Evolutionary conservation across 1,140 invertebrate genomes (phyloP).

Genomic region (Cryptotermes secundus): DNA sequence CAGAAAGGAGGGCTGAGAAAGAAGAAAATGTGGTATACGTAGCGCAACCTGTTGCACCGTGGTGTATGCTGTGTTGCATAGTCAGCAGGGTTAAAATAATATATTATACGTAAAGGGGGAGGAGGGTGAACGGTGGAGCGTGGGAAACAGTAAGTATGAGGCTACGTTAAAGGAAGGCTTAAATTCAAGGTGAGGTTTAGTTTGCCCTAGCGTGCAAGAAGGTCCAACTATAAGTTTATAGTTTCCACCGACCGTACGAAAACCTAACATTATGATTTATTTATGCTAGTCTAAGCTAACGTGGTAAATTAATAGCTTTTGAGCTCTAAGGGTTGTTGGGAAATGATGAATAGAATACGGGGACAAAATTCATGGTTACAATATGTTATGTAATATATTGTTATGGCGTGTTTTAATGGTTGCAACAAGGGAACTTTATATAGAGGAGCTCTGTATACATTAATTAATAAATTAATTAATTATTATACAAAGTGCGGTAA

Average conservation of each 20-base stretch:
- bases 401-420: neutral
- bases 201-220: neutral
- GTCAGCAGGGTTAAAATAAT: slow-evolving; percentile 16
- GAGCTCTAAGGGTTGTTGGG: neutral
- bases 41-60: slow-evolving; percentile 6
- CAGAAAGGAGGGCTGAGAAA: neutral
- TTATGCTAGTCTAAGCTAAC: neutral
- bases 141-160: neutral
- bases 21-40: slow-evolving; percentile 7
- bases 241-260: neutral
- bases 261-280: neutral
- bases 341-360: neutral
- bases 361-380: neutral
- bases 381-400: neutral
- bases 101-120: neutral
- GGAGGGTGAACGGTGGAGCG: neutral
- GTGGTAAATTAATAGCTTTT: neutral
- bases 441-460: too few relatives aligned
- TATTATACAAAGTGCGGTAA: too few relatives aligned
- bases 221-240: neutral
- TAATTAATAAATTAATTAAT: too few relatives aligned
- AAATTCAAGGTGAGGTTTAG: neutral
- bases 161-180: neutral
- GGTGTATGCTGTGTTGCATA: slow-evolving; percentile 7
- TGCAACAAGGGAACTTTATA: too few relatives aligned